A percentile compares a stretch with the other conserved stretches of the same genome.
Conservation (phyloP, 2,888 invertebrate species). For the Caenorhabditis auriculariae region DNA sequence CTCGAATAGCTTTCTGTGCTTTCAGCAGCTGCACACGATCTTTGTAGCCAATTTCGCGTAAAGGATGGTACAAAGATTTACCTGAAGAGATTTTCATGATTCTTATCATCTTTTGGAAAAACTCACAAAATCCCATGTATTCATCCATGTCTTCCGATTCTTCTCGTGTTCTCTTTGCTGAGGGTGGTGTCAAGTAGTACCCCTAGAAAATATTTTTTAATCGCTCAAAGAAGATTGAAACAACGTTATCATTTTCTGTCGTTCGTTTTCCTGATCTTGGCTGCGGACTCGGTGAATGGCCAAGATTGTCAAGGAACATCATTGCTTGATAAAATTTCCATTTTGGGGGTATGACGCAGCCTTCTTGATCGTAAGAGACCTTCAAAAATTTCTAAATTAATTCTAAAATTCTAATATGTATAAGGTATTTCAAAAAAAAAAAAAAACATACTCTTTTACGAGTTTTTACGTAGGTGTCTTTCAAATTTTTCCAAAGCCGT, state of each 20-base stretch:
- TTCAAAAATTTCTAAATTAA: too few species aligned
- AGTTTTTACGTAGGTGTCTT: constrained; percentile 36
- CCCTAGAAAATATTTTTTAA: too few species aligned
- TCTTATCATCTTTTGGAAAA: background rate
- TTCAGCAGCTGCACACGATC: constrained; percentile 24
- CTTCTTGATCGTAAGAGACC: constrained; percentile 24
- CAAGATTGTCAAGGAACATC: constrained; percentile 17
- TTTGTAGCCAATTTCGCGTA: constrained; percentile 31
- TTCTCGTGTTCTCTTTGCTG: background rate
- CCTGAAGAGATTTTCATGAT: constrained; percentile 4
- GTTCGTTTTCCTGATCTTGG: background rate
- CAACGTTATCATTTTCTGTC: constrained; percentile 8
- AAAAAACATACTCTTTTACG: constrained; percentile 12
- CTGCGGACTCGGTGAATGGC: background rate
- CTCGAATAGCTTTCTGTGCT: constrained; percentile 27
- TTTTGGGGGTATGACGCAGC: constrained; percentile 30
- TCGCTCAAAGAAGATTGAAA: too few species aligned
- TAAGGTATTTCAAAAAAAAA: too few species aligned
- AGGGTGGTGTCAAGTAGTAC: too few species aligned
- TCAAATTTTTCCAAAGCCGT: constrained; percentile 39
- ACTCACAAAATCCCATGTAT: constrained; percentile 31
- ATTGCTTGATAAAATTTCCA: constrained; percentile 34
- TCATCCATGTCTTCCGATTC: constrained; percentile 24
- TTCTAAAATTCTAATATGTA: too few species aligned
- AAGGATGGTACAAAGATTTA: constrained; percentile 18